phyloP scores from a whole-genome alignment of 2,113 vertebrate species.

The Taurulus bubalis region DNA sequence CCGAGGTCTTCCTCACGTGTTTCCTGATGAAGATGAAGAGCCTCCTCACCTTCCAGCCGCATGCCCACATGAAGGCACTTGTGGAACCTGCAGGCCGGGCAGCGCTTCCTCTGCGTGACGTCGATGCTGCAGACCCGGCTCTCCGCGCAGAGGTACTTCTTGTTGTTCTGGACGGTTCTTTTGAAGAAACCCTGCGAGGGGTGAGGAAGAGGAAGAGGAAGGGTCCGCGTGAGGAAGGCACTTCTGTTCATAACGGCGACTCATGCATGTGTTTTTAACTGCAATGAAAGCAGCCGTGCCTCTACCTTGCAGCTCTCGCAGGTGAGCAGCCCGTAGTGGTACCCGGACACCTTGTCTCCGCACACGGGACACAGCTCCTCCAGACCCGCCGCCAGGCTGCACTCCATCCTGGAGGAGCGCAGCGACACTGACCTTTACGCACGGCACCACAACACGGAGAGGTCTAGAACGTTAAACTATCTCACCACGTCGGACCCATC shows the following conservation, averaged over 20 bases:
- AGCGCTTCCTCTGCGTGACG: slow-evolving; percentile 90
- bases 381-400: slow-evolving; percentile 43
- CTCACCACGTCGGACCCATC: background rate
- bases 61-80: slow-evolving; percentile 94
- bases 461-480: background rate
- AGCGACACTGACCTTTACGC: too few relatives aligned
- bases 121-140: slow-evolving; percentile 92
- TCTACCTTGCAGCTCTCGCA: slow-evolving; percentile 83
- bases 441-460: background rate
- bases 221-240: background rate
- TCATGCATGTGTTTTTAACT: background rate
- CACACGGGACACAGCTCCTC: slow-evolving; percentile 81
- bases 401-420: slow-evolving; percentile 60
- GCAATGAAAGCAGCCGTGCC: background rate
- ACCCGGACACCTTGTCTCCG: slow-evolving; percentile 81
- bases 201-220: background rate
- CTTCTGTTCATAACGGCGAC: background rate
- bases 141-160: slow-evolving; percentile 92
- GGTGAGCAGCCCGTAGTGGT: slow-evolving; percentile 82
- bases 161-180: slow-evolving; percentile 94
- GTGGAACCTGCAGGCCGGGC: slow-evolving; percentile 93
- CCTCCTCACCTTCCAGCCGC: slow-evolving; percentile 89
- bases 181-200: slow-evolving; percentile 91
- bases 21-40: background rate
- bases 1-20: background rate